Base-by-base conservation (phyloP, 2,797 vertebrate species). In the Scolopax bukidnonensis region DNA sequence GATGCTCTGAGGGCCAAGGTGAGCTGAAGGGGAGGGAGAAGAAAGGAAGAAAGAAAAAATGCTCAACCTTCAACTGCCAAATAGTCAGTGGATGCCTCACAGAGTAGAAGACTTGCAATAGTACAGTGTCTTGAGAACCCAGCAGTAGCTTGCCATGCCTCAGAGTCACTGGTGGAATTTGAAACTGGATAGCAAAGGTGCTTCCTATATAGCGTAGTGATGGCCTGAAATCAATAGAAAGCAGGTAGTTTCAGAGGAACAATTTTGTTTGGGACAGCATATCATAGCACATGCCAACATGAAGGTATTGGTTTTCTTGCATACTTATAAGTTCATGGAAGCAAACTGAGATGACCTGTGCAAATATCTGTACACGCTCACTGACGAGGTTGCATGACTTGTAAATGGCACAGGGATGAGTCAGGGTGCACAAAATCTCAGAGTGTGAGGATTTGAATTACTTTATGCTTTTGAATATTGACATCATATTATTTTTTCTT, bases 131-230 rank as follows among this genome's bases (percentile, higher is more conserved):
- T 76, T 59, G 48, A 50, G 27, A 81, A 43, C 16, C 11, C 38
- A 48, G 41, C 43, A 54, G 33, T 53, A 53, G 23, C 59, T 79
- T 84, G 30, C 14, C 17, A 3, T 16, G 21, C 21, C 10, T 65
- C 38, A 21, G 33, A 17, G 64, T 54, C 67, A 54, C 23, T 0
- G 0, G 18, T 56, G 9, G n/a, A 64, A 47, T 51, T 50, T 30
- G 40, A 20, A 87, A 36, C 15, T 56, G n/a, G 20, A 12, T 1
- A 1, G 27, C 30, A 67, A 77, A 73, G 51, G n/a, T 30, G 12
- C 21, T 77, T 28, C 41, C 9, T 11, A 7, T 8, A 7, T 10
- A 6, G 18, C n/a, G 2, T 4, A 43, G 48, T 3, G 30, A 17
- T 74, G 65, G 12, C 9, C 25, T 81, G 54, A 60, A 63, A 47